Percentiles rank a stretch among this genome's conserved stretches.
phyloP scores from a whole-genome alignment of 2,797 vertebrate species.

The Alosa sapidissima region DNA sequence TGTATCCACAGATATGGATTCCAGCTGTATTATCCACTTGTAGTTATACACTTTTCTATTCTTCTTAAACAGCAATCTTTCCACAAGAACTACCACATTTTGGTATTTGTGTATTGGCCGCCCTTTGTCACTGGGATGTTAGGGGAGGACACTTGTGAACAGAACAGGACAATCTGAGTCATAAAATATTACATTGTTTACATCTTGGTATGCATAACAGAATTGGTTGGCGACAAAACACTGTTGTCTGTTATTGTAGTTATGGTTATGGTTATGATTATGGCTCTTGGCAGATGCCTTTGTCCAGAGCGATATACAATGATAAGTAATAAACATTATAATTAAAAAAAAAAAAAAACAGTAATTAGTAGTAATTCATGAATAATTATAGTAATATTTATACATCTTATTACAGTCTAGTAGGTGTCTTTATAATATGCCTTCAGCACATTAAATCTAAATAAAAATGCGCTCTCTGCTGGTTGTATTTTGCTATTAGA shows the following conservation, averaged over 20 bases:
- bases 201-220: not conserved
- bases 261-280: not conserved
- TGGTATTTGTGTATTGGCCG: not conserved
- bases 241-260: not conserved
- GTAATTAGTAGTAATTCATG: too few relatives aligned
- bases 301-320: too few relatives aligned
- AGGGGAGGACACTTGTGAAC: not conserved
- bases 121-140: not conserved
- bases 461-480: too few relatives aligned
- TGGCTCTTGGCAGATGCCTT: too few relatives aligned
- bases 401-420: too few relatives aligned
- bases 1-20: conserved; percentile 27
- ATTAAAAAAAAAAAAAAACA: too few relatives aligned
- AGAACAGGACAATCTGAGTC: not conserved
- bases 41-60: not conserved
- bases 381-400: too few relatives aligned
- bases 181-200: not conserved
- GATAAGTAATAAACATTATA: too few relatives aligned
- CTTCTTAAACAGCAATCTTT: not conserved
- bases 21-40: not conserved
- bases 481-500: too few relatives aligned
- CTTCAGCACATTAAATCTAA: too few relatives aligned
- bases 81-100: too few relatives aligned
- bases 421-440: too few relatives aligned
- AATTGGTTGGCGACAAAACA: not conserved